Conservation (phyloP, 1,140 invertebrate genomes). For the Caenorhabditis briggsae region DNA sequence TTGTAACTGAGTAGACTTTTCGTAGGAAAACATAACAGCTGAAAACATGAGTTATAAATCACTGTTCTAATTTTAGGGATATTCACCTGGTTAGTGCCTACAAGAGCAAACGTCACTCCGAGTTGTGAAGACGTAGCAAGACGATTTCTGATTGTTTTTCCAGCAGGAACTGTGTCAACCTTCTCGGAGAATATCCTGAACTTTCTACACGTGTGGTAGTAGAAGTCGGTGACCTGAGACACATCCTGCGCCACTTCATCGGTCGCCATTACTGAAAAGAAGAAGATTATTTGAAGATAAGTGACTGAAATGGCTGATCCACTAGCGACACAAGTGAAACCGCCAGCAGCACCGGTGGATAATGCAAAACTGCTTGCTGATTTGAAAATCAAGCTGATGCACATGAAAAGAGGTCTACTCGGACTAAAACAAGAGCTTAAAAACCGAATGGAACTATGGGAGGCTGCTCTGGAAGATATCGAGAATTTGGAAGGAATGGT, state of each 20-base stretch:
- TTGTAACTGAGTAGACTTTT: constrained; percentile 13
- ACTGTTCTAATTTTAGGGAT: background rate
- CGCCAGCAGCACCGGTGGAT: background rate
- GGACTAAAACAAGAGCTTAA: background rate
- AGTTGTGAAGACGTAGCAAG: constrained; percentile 17
- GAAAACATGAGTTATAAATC: background rate
- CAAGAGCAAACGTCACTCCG: background rate
- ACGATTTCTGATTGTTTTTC: background rate
- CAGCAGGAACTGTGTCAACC: too few relatives aligned
- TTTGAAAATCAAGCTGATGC: background rate
- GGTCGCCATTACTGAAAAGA: constrained; percentile 27
- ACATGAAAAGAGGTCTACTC: background rate
- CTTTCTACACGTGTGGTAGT: constrained; percentile 28
- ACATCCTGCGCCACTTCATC: constrained; percentile 12
- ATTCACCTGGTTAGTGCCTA: background rate
- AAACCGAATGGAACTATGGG: background rate
- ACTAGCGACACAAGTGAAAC: background rate
- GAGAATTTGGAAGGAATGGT: background rate
- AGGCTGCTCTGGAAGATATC: background rate
- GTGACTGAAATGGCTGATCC: background rate
- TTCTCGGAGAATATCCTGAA: background rate
- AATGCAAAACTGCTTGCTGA: background rate
- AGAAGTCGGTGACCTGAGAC: constrained; percentile 20
- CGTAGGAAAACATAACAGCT: constrained; percentile 55
- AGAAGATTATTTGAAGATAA: background rate